Evolutionary conservation across 2,888 invertebrate species (phyloP).

Genomic region (Stenodema calcarata): DNA sequence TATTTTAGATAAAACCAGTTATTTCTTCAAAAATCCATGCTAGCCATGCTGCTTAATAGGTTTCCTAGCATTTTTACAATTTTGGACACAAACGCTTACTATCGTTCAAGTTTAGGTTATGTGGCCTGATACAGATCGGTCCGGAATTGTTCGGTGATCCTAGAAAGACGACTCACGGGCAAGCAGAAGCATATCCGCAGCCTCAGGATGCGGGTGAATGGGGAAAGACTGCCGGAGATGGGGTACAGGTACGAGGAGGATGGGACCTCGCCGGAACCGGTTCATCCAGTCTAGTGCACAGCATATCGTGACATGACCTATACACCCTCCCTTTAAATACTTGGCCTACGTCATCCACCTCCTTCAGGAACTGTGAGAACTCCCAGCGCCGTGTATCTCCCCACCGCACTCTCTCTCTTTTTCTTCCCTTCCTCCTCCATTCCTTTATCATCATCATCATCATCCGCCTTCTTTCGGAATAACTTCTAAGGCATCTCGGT

Average conservation of each 20-base stretch:
- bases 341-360: constrained; percentile 46
- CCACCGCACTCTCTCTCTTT: not conserved
- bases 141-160: no score
- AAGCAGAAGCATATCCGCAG: not conserved
- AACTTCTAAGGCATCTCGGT: constrained; percentile 38
- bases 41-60: no score
- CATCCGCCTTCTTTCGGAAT: constrained; percentile 26
- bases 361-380: constrained; percentile 49
- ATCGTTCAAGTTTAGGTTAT: no score
- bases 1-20: no score
- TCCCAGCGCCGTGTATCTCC: constrained; percentile 31
- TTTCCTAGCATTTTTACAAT: no score
- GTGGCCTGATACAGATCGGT: no score
- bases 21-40: no score
- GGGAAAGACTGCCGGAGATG: not conserved
- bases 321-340: constrained; percentile 49
- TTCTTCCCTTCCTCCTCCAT: not conserved
- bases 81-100: no score
- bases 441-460: constrained; percentile 6
- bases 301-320: constrained; percentile 49
- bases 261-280: constrained; percentile 37
- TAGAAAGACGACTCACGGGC: not conserved
- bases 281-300: constrained; percentile 49
- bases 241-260: constrained; percentile 5
- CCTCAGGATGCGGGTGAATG: constrained; percentile 43